Evolutionary conservation across 2,797 vertebrate species (phyloP), one percentile per base, ranked within the genome.

Genomic region (Pempheris klunzingeri): DNA sequence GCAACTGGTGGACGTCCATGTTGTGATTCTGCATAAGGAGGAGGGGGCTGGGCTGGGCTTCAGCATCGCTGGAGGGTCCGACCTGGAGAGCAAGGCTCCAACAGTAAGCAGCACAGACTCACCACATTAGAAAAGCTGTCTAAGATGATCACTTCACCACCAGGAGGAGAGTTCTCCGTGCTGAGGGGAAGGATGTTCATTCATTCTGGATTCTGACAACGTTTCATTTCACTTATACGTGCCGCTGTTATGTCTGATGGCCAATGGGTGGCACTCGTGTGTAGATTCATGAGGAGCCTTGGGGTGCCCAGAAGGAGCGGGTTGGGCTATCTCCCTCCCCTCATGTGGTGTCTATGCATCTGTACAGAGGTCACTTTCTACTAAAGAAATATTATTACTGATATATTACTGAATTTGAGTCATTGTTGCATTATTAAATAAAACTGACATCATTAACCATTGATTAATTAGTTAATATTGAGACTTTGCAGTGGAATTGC

Each of bases 21-120:
- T 99, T 15, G 98, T 97, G 54, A 82, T 99, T 89, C 81, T 99
- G 28, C 97, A 99, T 78, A 99, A 99, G 90, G 97, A 99, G 30
- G 96, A 97, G 54, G 97, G 97, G 2, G 92, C 93, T 0, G 98
- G 98, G 11, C 95, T 99, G 28, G 98, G 98, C 53, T 99, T 99
- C 93, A 99, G 95, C 90, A 93, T 99, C 34, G 98, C 97, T 4
- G 98, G 98, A 53, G 98, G 98, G 0, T 91, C 91, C 0, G 98
- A 99, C 83, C 94, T 96, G 64, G 98, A 99, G 92, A 98, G 93
- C 85, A 97, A 98, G 90, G 93, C 94, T 43, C 82, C 95, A 32
- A 97, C 96, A 54, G 98, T 99, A 91, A 96, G 97, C 92, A 80
- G 24, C 6, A 47, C n/a, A n/a, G n/a, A n/a, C 24, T 17, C 34